These are phyloP conservation scores for Lemur catta DNA, from an alignment of 2,797 vertebrate genomes.

Conservation along the genomic window DNA sequence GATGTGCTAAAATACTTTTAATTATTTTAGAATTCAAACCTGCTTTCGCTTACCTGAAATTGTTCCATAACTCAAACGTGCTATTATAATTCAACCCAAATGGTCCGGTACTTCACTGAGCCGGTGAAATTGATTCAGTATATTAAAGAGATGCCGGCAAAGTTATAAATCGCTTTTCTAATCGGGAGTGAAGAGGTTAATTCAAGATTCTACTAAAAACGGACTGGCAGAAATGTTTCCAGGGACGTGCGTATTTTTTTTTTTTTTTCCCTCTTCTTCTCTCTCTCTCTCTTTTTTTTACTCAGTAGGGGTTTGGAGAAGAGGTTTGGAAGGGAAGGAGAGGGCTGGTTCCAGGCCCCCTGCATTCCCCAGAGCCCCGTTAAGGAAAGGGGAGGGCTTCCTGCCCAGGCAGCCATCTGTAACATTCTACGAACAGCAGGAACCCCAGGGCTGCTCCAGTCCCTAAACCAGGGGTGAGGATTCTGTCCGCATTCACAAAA, in stretches of 20 bases:
- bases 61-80: slow-evolving; percentile 83
- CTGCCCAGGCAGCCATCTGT: slow-evolving; percentile 91
- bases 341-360: slow-evolving; percentile 93
- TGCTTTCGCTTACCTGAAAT: slow-evolving; percentile 86
- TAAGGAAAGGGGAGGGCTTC: slow-evolving; percentile 93
- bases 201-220: slow-evolving; percentile 84
- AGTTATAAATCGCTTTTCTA: slow-evolving; percentile 83
- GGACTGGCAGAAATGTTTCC: slow-evolving; percentile 86
- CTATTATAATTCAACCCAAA: slow-evolving; percentile 85
- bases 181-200: slow-evolving; percentile 87
- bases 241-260: slow-evolving; percentile 81
- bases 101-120: slow-evolving; percentile 80
- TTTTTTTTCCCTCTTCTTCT: not conserved
- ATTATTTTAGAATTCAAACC: slow-evolving; percentile 84
- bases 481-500: slow-evolving; percentile 80
- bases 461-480: slow-evolving; percentile 82
- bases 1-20: slow-evolving; percentile 80
- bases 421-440: slow-evolving; percentile 88
- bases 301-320: slow-evolving; percentile 87
- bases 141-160: slow-evolving; percentile 83
- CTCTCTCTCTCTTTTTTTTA: slow-evolving; percentile 25
- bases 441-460: slow-evolving; percentile 83
- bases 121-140: slow-evolving; percentile 83
- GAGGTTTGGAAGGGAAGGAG: slow-evolving; percentile 93
- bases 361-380: slow-evolving; percentile 93